Evolutionary conservation across 2,113 vertebrate genomes (phyloP).

Genomic region (Henicopernis longicauda): DNA sequence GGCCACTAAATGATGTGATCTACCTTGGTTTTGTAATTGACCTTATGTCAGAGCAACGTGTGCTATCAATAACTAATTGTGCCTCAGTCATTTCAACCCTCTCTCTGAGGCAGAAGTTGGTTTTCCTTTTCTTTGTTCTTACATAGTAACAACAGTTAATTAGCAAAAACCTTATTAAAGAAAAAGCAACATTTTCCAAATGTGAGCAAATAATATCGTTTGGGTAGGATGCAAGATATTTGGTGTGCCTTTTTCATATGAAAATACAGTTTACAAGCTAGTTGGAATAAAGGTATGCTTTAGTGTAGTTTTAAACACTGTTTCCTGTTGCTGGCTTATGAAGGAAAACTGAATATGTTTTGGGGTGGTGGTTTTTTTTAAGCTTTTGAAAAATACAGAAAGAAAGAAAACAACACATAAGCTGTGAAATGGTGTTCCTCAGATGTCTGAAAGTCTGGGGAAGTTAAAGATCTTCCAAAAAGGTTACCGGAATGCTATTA

Average conservation of each 20-base stretch:
- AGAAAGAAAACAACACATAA: neutral
- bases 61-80: neutral
- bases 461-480: neutral
- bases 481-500: neutral
- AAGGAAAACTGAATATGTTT: neutral
- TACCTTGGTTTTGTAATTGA: neutral
- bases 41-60: neutral
- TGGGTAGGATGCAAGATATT: neutral
- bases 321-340: neutral
- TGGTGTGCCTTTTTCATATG: neutral
- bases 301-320: neutral
- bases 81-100: neutral
- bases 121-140: neutral
- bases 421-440: neutral
- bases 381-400: neutral
- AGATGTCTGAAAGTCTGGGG: neutral
- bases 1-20: neutral
- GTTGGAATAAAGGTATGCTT: neutral
- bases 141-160: neutral
- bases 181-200: neutral
- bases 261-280: neutral
- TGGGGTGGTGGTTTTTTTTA: neutral
- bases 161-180: neutral
- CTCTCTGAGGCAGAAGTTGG: neutral
- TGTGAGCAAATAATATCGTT: neutral